phyloP scores from a whole-genome alignment of 1,140 invertebrate species.

The Elysia chlorotica region DNA sequence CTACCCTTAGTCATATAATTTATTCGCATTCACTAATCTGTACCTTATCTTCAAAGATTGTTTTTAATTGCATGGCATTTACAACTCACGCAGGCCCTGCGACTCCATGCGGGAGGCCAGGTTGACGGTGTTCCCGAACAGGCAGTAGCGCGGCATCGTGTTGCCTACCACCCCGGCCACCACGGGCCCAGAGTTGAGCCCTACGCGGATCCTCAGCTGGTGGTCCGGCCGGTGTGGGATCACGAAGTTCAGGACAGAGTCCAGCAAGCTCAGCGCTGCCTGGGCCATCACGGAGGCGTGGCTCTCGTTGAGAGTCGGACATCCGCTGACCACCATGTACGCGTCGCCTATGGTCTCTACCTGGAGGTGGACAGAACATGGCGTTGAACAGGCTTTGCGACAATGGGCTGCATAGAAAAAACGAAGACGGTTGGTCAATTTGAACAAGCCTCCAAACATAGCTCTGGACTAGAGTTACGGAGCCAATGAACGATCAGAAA shows the following conservation, averaged over 20 bases:
- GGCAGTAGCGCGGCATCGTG: slow-evolving; percentile 16
- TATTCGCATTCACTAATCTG: too few relatives aligned
- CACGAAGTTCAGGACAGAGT: slow-evolving; percentile 80
- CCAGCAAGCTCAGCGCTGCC: slow-evolving; percentile 83
- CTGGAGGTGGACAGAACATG: too few relatives aligned
- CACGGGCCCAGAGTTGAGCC: slow-evolving; percentile 55
- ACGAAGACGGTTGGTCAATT: too few relatives aligned
- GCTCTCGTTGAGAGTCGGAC: slow-evolving; percentile 35
- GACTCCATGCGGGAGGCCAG: slow-evolving; percentile 16
- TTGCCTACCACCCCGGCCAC: slow-evolving; percentile 16
- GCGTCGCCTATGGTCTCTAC: slow-evolving; percentile 60
- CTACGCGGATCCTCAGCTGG: slow-evolving; percentile 82
- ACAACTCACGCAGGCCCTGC: slow-evolving; percentile 11
- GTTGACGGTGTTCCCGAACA: slow-evolving; percentile 17
- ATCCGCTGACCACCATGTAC: slow-evolving; percentile 53
- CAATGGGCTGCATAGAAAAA: too few relatives aligned
- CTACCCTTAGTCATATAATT: too few relatives aligned
- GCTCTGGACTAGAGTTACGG: too few relatives aligned
- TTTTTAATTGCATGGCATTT: too few relatives aligned
- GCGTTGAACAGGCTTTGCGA: too few relatives aligned
- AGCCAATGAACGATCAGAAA: too few relatives aligned
- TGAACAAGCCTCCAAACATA: too few relatives aligned
- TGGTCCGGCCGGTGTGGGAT: slow-evolving; percentile 83
- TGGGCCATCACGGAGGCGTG: slow-evolving; percentile 81
- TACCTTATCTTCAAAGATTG: too few relatives aligned